These are phyloP conservation scores for Phylloscopus collybita DNA, from an alignment of 2,797 vertebrate genomes.

Conservation along the genomic window DNA sequence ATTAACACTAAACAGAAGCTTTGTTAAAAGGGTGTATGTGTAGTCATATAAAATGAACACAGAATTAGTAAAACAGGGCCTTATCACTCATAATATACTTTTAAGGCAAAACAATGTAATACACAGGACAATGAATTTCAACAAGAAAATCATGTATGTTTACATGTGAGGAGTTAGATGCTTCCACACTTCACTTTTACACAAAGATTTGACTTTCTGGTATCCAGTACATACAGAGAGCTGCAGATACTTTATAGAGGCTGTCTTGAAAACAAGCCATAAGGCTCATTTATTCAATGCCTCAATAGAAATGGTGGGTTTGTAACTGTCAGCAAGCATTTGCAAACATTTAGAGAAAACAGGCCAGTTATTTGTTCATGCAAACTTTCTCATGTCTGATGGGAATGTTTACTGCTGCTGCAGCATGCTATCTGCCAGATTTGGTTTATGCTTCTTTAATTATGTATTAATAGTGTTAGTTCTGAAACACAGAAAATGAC, in stretches of 20 bases:
- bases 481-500: not conserved
- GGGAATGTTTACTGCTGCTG: not conserved
- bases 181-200: not conserved
- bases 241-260: not conserved
- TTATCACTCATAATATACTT: not conserved
- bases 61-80: not conserved
- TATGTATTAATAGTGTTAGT: constrained; percentile 55
- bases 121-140: not conserved
- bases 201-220: not conserved
- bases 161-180: not conserved
- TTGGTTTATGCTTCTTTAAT: not conserved
- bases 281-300: not conserved
- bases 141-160: not conserved
- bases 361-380: constrained; percentile 57
- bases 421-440: not conserved
- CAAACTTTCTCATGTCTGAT: not conserved
- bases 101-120: not conserved
- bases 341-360: not conserved
- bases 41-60: not conserved
- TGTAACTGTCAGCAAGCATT: not conserved
- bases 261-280: not conserved
- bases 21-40: not conserved
- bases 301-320: not conserved
- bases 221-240: not conserved
- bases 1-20: not conserved